phyloP scores from a whole-genome alignment of 2,888 invertebrate genomes.

The Watsonalla cultraria region DNA sequence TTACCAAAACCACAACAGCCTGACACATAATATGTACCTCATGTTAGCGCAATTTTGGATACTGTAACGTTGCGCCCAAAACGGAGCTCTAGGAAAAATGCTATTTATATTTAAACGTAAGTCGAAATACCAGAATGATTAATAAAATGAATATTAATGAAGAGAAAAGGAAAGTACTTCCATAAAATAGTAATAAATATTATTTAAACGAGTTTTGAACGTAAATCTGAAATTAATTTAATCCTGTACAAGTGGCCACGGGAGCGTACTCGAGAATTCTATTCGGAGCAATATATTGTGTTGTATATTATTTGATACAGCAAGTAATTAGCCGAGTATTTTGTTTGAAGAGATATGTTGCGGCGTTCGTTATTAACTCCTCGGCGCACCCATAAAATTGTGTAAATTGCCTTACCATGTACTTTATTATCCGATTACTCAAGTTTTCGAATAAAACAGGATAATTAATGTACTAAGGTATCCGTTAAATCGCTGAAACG shows the following conservation, averaged over 20 bases:
- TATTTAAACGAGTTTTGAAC: neutral
- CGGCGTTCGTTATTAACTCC: neutral
- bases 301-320: neutral
- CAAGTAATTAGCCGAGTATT: neutral
- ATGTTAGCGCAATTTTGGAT: too few species aligned
- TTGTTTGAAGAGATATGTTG: neutral
- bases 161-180: neutral
- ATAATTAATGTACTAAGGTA: neutral
- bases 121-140: too few species aligned
- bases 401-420: neutral
- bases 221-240: neutral
- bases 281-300: neutral
- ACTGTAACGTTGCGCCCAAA: too few species aligned
- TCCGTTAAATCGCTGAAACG: neutral
- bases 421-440: neutral
- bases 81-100: too few species aligned
- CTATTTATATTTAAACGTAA: too few species aligned
- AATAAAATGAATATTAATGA: too few species aligned
- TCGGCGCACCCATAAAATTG: neutral
- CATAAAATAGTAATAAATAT: conserved; percentile 1
- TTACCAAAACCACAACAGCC: too few species aligned
- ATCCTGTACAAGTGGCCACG: neutral
- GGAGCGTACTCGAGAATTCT: neutral
- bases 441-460: neutral
- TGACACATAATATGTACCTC: too few species aligned